Percentiles rank a stretch among this genome's conserved stretches.
Evolutionary conservation across 2,113 vertebrate species (phyloP).

Genomic region (Bostrychus sinensis): DNA sequence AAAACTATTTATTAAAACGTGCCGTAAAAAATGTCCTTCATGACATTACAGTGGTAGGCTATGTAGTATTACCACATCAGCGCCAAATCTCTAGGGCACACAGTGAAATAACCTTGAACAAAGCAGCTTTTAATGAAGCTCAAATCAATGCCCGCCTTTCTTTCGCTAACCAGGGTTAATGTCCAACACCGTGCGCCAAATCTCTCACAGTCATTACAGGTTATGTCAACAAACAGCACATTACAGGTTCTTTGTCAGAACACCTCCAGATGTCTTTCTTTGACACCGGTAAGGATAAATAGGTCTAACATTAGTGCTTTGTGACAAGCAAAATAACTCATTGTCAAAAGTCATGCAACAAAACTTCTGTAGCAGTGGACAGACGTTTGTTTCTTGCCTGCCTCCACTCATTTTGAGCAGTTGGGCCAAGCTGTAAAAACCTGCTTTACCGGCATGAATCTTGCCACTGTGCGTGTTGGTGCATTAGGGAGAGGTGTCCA

Average conservation of each 20-base stretch:
- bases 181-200: slow-evolving; percentile 28
- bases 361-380: not conserved
- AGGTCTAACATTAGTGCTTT: not conserved
- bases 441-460: slow-evolving; percentile 52
- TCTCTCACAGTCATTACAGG: slow-evolving; percentile 2
- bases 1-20: too few relatives aligned
- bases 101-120: slow-evolving; percentile 64
- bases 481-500: slow-evolving; percentile 70
- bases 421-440: slow-evolving; percentile 45
- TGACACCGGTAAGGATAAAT: not conserved
- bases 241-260: not conserved
- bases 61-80: slow-evolving; percentile 35
- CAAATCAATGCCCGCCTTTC: slow-evolving; percentile 54
- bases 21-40: too few relatives aligned
- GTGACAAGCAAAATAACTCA: not conserved
- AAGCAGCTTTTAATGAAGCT: slow-evolving; percentile 66
- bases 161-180: slow-evolving; percentile 58
- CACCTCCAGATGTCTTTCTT: not conserved
- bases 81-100: slow-evolving; percentile 6
- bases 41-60: too few relatives aligned
- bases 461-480: slow-evolving; percentile 21
- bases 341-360: too few relatives aligned
- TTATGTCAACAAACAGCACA: slow-evolving; percentile 28
- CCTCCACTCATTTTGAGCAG: not conserved
- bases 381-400: not conserved